Conservation (phyloP, 2,113 vertebrate species). For the Oreochromis niloticus region DNA sequence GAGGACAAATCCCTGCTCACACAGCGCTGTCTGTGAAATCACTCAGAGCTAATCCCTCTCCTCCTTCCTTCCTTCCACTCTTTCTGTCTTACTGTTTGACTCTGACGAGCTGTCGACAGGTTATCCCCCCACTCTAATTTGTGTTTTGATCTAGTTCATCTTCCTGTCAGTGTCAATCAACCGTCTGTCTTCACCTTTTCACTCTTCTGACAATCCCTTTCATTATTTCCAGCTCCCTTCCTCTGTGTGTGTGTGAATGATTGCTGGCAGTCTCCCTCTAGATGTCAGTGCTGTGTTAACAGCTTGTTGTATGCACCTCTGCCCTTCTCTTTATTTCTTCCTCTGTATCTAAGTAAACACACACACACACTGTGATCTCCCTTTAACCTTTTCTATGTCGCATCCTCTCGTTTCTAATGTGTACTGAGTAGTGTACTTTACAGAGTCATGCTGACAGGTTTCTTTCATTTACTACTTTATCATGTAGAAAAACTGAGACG, state of each 20-base stretch:
- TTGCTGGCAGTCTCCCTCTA: constrained; percentile 49
- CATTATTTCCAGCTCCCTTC: background rate
- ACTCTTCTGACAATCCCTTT: background rate
- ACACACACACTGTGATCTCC: background rate
- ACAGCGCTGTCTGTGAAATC: constrained; percentile 23
- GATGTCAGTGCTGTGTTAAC: constrained; percentile 63
- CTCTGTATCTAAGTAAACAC: background rate
- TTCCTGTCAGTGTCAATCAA: background rate
- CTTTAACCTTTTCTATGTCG: background rate
- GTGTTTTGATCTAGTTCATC: background rate
- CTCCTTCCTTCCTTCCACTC: constrained; percentile 24
- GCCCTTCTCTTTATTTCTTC: background rate
- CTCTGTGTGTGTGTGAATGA: background rate
- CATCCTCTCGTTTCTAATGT: background rate
- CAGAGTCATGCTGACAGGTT: background rate
- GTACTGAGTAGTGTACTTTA: background rate
- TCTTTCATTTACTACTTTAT: background rate
- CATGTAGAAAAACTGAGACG: background rate
- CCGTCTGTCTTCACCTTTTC: background rate
- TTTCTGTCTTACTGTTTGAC: background rate
- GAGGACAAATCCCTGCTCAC: constrained; percentile 8
- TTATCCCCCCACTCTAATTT: background rate
- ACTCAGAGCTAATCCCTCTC: constrained; percentile 23
- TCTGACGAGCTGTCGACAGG: background rate
- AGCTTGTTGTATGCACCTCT: constrained; percentile 15